A percentile compares a stretch with the other conserved stretches of the same genome.
Evolutionary conservation across 35 echinoderm and acorn worm genomes (phyloP).

Genomic region (Heliocidaris erythrogramma): DNA sequence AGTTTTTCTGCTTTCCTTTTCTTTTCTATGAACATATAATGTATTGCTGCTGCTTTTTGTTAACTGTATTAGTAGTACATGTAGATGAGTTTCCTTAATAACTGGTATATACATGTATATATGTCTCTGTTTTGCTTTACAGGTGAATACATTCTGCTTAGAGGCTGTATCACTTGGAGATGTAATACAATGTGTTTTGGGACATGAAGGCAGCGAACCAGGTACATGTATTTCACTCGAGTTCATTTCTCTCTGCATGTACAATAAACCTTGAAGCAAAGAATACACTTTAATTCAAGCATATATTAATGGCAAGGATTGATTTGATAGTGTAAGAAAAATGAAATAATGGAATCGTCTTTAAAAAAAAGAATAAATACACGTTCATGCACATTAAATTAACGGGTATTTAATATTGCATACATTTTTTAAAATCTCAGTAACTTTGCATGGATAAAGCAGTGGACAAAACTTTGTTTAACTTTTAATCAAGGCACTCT

Average conservation of each 20-base stretch:
- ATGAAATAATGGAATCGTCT: not conserved
- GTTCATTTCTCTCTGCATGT: not conserved
- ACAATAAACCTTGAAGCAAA: not conserved
- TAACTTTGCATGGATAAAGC: no score
- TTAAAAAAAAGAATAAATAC: no score
- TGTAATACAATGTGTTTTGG: conserved; percentile 60
- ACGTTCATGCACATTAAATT: no score
- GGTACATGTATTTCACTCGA: conserved; percentile 44
- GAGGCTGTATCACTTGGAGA: conserved; percentile 69
- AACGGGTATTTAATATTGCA: no score
- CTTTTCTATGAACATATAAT: not conserved
- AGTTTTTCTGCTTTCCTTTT: no score
- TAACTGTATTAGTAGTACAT: not conserved
- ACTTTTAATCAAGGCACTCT: no score
- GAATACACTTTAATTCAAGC: not conserved
- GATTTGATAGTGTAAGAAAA: not conserved
- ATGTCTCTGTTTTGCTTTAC: not conserved
- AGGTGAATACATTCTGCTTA: conserved; percentile 50
- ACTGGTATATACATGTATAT: not conserved
- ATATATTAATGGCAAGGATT: not conserved
- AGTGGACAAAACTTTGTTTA: no score
- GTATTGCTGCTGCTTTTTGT: not conserved
- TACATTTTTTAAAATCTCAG: no score
- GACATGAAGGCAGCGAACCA: conserved; percentile 62
- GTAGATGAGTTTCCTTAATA: not conserved